A percentile compares a stretch with the other conserved stretches of the same genome.
phyloP scores from a whole-genome alignment of 1,140 invertebrate genomes.

The Heliconius himera region DNA sequence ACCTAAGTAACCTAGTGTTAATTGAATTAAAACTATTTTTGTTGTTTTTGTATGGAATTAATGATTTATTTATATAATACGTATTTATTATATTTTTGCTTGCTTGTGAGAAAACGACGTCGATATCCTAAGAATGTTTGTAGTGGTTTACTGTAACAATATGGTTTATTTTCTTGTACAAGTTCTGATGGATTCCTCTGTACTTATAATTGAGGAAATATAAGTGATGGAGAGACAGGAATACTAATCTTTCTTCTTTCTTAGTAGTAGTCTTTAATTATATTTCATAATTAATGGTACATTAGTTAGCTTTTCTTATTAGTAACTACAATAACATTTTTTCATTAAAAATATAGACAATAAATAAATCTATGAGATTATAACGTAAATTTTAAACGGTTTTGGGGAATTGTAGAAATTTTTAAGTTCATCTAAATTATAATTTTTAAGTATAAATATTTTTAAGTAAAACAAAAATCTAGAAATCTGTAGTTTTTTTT shows the following conservation, averaged over 20 bases:
- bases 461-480: too few relatives aligned
- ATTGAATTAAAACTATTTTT: slow-evolving; percentile 15
- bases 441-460: too few relatives aligned
- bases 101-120: slow-evolving; percentile 39
- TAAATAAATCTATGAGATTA: too few relatives aligned
- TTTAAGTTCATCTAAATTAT: too few relatives aligned
- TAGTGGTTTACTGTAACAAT: slow-evolving; percentile 31
- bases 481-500: too few relatives aligned
- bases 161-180: slow-evolving; percentile 27
- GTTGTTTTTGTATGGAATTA: slow-evolving; percentile 47
- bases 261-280: background rate
- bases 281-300: background rate
- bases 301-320: background rate
- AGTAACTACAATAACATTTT: background rate
- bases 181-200: background rate
- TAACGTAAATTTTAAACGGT: too few relatives aligned
- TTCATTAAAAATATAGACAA: too few relatives aligned
- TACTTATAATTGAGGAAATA: background rate
- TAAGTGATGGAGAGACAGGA: background rate
- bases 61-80: slow-evolving; percentile 50
- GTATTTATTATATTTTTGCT: background rate
- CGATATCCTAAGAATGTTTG: slow-evolving; percentile 23
- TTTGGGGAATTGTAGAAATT: too few relatives aligned
- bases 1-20: background rate
- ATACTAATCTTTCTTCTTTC: background rate